phyloP scores from a whole-genome alignment of 1,140 invertebrate species.

The Thalassaphorura encarpata region DNA sequence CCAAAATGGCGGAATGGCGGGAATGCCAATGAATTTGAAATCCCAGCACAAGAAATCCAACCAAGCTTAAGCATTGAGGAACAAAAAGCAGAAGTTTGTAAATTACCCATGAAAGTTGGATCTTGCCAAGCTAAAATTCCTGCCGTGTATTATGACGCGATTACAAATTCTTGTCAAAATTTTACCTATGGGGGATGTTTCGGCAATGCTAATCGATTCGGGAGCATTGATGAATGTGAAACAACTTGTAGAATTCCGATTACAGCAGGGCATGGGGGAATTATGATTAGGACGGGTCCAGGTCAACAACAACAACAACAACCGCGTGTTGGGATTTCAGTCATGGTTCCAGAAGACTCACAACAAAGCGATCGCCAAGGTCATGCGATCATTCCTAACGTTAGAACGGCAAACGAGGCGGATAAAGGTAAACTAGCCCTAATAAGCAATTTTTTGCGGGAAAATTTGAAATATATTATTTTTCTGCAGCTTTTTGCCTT shows the following conservation, averaged over 20 bases:
- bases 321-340: not conserved
- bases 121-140: conserved; percentile 45
- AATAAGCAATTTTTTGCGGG: too few species aligned
- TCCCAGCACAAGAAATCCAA: too few species aligned
- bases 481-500: too few species aligned
- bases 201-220: conserved; percentile 58
- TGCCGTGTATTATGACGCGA: conserved; percentile 52
- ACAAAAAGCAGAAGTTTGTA: conserved; percentile 48
- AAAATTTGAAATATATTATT: too few species aligned
- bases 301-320: not conserved
- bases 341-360: not conserved
- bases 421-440: too few species aligned
- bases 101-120: conserved; percentile 44
- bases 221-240: conserved; percentile 46
- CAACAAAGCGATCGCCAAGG: too few species aligned
- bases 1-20: not conserved
- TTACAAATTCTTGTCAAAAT: conserved; percentile 59
- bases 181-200: conserved; percentile 55
- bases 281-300: not conserved
- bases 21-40: too few species aligned
- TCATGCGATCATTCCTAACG: too few species aligned
- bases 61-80: too few species aligned
- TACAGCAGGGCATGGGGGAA: not conserved
- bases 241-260: conserved; percentile 50
- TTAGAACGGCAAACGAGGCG: too few species aligned